Base-by-base conservation (phyloP, 2,113 vertebrate genomes). In the Alectura lathami region DNA sequence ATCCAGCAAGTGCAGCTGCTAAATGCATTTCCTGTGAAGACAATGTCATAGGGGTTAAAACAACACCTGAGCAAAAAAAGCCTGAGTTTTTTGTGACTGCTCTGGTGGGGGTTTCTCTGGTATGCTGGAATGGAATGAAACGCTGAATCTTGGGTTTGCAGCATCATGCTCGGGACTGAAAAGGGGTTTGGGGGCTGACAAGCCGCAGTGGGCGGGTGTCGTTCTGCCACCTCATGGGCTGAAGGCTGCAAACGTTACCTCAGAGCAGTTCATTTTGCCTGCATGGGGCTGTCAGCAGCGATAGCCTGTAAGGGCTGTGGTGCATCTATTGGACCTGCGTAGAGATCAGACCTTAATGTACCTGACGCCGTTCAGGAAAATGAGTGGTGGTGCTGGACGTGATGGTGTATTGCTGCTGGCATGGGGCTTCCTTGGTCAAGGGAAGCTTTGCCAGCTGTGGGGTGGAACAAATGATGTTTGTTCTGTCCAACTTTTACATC, bases 61-160 rank as follows among this genome's bases (percentile, higher is more conserved):
- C 29, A 8, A 3, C 38, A 48, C 11, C 34, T 38, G 36, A 51
- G 3, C 47, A 0, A 27, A 17, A 42, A 32, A 26, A 16, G n/a
- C 27, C 40, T 17, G 24, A 64, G 30, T 13, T 29, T 36, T 32
- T 14, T 45, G 51, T 11, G 17, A 22, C 48, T 29, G 45, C 57
- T 67, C 24, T 34, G 21, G 50, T 29, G 73, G 48, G 40, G 11
- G 13, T 43, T 74, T 24, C 51, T 83, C 47, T 54, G 68, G 23
- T 18, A 20, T 0, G 0, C 63, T 51, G 40, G 36, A 34, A 5
- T 2, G 48, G 70, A 47, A 60, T 3, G 4, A 59, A 77, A 9
- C 8, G 34, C 89, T 48, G 0, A 11, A 5, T 20, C 11, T 36
- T 54, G 72, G 40, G 11, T 43, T 75, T 79, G 79, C 63, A 73